These are phyloP conservation scores for Jordanella pulchra DNA, from an alignment of 2,797 vertebrate genomes.

Conservation along the genomic window DNA sequence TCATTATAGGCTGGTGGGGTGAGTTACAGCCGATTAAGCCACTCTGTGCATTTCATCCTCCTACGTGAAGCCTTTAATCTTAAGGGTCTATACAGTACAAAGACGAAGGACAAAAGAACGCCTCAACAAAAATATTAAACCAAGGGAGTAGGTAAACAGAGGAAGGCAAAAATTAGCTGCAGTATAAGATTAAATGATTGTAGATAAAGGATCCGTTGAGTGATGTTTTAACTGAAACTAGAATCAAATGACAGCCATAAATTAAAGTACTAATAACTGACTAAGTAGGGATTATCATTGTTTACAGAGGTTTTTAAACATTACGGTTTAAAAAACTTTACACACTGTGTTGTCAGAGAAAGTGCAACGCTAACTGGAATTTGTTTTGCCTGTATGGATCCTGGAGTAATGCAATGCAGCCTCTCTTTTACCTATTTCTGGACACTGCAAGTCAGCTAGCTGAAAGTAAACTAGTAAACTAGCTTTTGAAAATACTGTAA, in stretches of 20 bases:
- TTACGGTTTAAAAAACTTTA: not conserved
- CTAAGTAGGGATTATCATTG: constrained; percentile 3
- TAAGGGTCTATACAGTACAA: constrained; percentile 51
- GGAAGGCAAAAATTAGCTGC: constrained; percentile 3
- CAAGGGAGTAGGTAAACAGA: constrained; percentile 20
- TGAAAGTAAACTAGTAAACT: not conserved
- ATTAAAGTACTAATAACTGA: constrained; percentile 66
- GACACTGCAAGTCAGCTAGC: too few relatives aligned
- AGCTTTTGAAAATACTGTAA: not conserved
- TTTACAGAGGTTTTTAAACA: not conserved
- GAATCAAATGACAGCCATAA: constrained; percentile 59
- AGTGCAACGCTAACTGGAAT: too few relatives aligned
- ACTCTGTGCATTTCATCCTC: constrained; percentile 71
- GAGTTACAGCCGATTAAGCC: constrained; percentile 73
- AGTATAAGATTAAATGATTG: not conserved
- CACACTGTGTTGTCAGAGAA: not conserved
- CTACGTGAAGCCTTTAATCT: constrained; percentile 74
- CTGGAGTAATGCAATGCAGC: too few relatives aligned
- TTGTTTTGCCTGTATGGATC: too few relatives aligned
- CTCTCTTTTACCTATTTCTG: too few relatives aligned
- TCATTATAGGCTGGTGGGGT: constrained; percentile 72
- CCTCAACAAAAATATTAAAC: constrained; percentile 33
- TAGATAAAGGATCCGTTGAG: not conserved
- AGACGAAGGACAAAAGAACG: constrained; percentile 47
- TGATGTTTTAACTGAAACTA: constrained; percentile 40